phyloP scores from a whole-genome alignment of 2,797 vertebrate species.

The Hippopotamyrus pictus region DNA sequence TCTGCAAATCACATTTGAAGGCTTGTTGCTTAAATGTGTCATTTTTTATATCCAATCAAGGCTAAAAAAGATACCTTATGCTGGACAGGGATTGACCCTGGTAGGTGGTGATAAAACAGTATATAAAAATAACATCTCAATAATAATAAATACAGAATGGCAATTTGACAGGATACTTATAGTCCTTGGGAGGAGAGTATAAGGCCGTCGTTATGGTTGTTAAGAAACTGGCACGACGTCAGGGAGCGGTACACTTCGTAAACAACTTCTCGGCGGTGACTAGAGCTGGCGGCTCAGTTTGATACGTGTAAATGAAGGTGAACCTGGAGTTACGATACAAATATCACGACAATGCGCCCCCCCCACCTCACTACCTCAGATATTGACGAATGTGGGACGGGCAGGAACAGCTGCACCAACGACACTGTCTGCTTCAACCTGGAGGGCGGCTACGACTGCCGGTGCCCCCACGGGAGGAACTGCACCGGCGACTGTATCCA shows the following conservation, averaged over 20 bases:
- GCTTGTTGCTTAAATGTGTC: background rate
- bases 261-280: background rate
- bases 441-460: conserved; percentile 93
- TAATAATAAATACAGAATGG: conserved; percentile 8
- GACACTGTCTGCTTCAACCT: conserved; percentile 96
- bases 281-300: conserved; percentile 9
- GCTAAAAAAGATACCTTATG: background rate
- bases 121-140: conserved; percentile 1
- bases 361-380: conserved; percentile 55
- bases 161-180: conserved; percentile 5
- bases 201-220: background rate
- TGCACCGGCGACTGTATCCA: conserved; percentile 94
- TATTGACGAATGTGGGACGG: conserved; percentile 90
- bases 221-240: background rate
- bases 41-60: background rate
- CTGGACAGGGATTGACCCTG: background rate
- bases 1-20: background rate
- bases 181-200: background rate
- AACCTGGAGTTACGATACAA: background rate
- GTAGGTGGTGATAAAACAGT: background rate
- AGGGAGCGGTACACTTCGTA: background rate
- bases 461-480: conserved; percentile 93
- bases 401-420: conserved; percentile 90
- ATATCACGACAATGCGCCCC: background rate
- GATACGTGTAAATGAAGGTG: conserved; percentile 4